phyloP scores from a whole-genome alignment of 2,888 invertebrate genomes.

The Cosmia pyralina region DNA sequence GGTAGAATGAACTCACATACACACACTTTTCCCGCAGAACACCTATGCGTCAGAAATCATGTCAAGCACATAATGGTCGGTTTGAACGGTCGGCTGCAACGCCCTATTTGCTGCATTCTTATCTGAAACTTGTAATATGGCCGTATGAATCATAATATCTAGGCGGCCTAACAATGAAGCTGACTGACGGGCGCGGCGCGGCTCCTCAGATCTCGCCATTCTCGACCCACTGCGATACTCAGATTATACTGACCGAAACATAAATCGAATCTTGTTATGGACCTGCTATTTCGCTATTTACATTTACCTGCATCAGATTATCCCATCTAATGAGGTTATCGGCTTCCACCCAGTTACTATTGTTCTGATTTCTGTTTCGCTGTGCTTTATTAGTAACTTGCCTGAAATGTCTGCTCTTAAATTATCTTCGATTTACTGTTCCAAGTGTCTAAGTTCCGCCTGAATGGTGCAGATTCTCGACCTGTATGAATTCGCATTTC shows the following conservation, averaged over 20 bases:
- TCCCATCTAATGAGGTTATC: constrained; percentile 85
- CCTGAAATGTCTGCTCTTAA: constrained; percentile 32
- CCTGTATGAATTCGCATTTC: constrained; percentile 31
- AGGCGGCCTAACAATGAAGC: constrained; percentile 83
- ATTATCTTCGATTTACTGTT: background rate
- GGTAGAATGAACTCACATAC: constrained; percentile 74
- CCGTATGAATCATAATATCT: constrained; percentile 85
- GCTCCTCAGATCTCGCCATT: constrained; percentile 79
- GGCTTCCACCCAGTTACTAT: constrained; percentile 72
- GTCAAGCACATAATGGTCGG: constrained; percentile 81
- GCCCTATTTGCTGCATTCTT: constrained; percentile 87
- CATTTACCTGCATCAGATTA: constrained; percentile 80
- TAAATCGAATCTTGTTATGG: constrained; percentile 86
- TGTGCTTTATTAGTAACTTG: constrained; percentile 71
- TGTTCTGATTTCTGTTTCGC: constrained; percentile 71
- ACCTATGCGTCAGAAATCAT: constrained; percentile 77
- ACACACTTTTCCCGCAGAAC: constrained; percentile 67
- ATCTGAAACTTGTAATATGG: constrained; percentile 83
- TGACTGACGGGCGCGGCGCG: constrained; percentile 86
- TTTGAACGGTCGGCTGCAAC: constrained; percentile 83
- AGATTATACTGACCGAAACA: constrained; percentile 82
- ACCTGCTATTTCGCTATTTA: constrained; percentile 85
- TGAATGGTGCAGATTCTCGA: constrained; percentile 13
- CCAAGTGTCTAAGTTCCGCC: constrained; percentile 3
- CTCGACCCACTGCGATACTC: constrained; percentile 79